These are phyloP conservation scores for Brachionus sp. DNA, from an alignment of 1,140 invertebrate species.

Conservation along the genomic window DNA sequence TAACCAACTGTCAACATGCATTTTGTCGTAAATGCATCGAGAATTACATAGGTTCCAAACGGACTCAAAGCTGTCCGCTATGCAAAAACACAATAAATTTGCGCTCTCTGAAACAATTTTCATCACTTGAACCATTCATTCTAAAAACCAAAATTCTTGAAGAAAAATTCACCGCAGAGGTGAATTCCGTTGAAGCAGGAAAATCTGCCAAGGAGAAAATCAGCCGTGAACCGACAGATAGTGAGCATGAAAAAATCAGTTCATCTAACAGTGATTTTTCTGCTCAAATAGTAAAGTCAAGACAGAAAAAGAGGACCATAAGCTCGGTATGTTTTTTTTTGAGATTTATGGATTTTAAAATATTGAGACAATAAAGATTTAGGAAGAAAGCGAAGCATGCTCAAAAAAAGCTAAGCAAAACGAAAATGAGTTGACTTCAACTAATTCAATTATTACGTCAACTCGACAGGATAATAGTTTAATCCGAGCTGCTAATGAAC, in stretches of 20 bases:
- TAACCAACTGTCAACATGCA: conserved; percentile 35
- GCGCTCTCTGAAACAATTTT: background rate
- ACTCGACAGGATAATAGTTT: background rate
- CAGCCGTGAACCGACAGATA: background rate
- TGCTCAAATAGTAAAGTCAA: background rate
- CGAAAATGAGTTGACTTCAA: background rate
- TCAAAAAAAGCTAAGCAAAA: background rate
- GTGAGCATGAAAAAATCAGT: background rate
- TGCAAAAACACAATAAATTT: conserved; percentile 21
- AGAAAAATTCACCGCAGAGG: background rate
- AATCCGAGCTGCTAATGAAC: background rate
- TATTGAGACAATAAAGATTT: background rate
- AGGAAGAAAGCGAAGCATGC: conserved; percentile 2
- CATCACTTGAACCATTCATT: background rate
- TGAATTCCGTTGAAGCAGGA: background rate
- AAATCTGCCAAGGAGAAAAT: background rate
- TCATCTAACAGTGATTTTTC: background rate
- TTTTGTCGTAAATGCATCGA: conserved; percentile 37
- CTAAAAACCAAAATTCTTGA: conserved; percentile 12
- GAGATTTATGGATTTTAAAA: background rate
- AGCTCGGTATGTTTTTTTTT: background rate
- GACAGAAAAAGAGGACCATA: background rate
- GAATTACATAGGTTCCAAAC: conserved; percentile 26
- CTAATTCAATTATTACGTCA: background rate
- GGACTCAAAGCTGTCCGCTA: conserved; percentile 19